These are phyloP conservation scores for Thysanoteuthis rhombus DNA, from an alignment of 2,888 invertebrate species.

Conservation along the genomic window DNA sequence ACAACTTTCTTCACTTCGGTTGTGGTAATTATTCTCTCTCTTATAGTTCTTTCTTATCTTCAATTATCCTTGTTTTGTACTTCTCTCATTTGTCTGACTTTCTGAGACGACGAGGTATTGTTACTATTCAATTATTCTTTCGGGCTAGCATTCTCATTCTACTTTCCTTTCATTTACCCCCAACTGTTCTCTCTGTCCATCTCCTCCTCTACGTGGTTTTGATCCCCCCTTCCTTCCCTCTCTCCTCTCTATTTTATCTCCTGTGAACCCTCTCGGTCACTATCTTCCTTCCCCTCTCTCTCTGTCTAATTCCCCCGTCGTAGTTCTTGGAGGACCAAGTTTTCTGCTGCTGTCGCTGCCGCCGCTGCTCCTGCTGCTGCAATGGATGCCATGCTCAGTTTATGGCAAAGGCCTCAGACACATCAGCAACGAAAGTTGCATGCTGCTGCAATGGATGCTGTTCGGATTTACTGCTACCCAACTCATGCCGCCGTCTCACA, in stretches of 20 bases:
- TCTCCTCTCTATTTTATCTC: background rate
- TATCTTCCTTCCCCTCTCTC: background rate
- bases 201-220: no score
- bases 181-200: background rate
- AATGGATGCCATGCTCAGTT: slow-evolving; percentile 29
- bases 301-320: background rate
- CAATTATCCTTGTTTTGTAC: no score
- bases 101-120: background rate
- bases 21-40: background rate
- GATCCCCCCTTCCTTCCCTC: background rate
- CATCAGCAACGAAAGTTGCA: slow-evolving; percentile 28
- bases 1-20: background rate
- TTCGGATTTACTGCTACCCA: slow-evolving; percentile 29
- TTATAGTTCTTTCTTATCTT: background rate
- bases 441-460: slow-evolving; percentile 24
- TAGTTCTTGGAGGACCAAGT: background rate
- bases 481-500: slow-evolving; percentile 24
- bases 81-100: background rate
- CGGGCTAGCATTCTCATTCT: background rate
- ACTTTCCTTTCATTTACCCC: no score
- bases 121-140: background rate
- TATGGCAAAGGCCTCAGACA: slow-evolving; percentile 28
- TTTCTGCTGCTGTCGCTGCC: background rate
- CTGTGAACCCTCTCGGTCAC: background rate
- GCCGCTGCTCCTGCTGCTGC: slow-evolving; percentile 20